Percentiles rank a stretch among this genome's conserved stretches.
Conservation (phyloP, 2,888 invertebrate genomes). For the Lepidochrysops patricia region DNA sequence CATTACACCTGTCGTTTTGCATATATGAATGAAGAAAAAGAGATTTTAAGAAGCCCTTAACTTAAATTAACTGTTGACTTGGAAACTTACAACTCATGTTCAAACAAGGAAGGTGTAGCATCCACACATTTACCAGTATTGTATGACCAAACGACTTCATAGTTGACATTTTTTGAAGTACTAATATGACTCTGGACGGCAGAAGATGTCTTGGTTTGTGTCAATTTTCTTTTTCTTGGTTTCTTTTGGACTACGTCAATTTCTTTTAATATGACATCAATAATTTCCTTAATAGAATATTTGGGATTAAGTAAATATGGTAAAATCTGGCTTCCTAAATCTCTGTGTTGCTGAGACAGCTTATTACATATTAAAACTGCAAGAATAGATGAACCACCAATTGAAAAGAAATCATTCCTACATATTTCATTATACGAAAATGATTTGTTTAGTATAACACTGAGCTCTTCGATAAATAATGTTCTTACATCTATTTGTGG, state of each 20-base stretch:
- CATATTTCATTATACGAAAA: slow-evolving; percentile 49
- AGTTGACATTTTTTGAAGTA: slow-evolving; percentile 25
- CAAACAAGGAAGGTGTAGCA: slow-evolving; percentile 78
- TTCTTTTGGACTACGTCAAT: slow-evolving; percentile 30
- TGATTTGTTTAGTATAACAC: slow-evolving; percentile 31
- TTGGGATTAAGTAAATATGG: slow-evolving; percentile 68
- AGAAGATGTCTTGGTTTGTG: slow-evolving; percentile 24
- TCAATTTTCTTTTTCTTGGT: slow-evolving; percentile 38
- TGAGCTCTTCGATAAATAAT: slow-evolving; percentile 43
- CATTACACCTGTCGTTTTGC: no score
- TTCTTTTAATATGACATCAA: slow-evolving; percentile 42
- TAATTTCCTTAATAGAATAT: slow-evolving; percentile 49
- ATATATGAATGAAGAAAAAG: no score
- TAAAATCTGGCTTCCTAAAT: slow-evolving; percentile 67
- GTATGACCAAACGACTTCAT: slow-evolving; percentile 70
- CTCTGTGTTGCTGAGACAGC: slow-evolving; percentile 55
- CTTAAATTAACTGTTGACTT: background rate
- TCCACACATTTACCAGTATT: slow-evolving; percentile 88
- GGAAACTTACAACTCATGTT: slow-evolving; percentile 27
- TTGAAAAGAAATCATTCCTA: slow-evolving; percentile 67
- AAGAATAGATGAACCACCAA: slow-evolving; percentile 82
- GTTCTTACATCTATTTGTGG: slow-evolving; percentile 35
- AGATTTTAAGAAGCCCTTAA: no score
- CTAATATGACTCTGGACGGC: slow-evolving; percentile 26
- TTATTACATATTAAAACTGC: slow-evolving; percentile 78